Evolutionary conservation across 2,113 vertebrate species (phyloP), one percentile per base, ranked within the genome.

Genomic region (Dipodomys stephensi): DNA sequence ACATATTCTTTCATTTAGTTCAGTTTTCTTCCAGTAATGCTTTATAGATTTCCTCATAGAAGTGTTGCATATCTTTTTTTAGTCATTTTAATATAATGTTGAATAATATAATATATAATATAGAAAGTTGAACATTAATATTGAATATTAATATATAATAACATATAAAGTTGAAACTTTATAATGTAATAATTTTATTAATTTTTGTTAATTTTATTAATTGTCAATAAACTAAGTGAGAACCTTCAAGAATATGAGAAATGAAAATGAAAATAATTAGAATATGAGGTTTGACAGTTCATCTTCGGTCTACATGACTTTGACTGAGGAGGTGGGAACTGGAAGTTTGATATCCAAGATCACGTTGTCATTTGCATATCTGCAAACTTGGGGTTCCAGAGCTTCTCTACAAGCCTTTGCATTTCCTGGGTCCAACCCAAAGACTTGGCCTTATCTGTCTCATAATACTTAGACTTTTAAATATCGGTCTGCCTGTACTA

Each of bases 361-460:
- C 7, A 28, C 11, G 11, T 64, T 35, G 44, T 20, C 30, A 79
- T 19, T 11, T 25, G 6, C 46, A 15, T 0, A 4, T 44, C 16
- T 91, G 76, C 18, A 13, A 10, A 6, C 28, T 28, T 27, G 57
- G 25, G 0, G 5, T 30, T 16, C 5, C 18, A 35, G 60, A 12
- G 35, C 2, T 79, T 32, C 25, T 60, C 1, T 6, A 12, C 0
- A 0, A 1, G 20, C 6, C 0, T 0, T 39, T 32, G 67, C 5
- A 15, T 30, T 18, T 53, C 23, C 16, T 46, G 65, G 57, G 46
- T 46, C 57, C 16, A 4, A 25, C 19, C 13, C 4, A 5, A 9
- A 30, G 16, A 57, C 6, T 19, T 72, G 62, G 12, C 22, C 74
- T 28, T 78, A 49, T 32, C 35, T 2, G 44, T 6, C 6, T 77